Evolutionary conservation across 2,888 invertebrate species (phyloP).

Genomic region (Drosophila picticornis): DNA sequence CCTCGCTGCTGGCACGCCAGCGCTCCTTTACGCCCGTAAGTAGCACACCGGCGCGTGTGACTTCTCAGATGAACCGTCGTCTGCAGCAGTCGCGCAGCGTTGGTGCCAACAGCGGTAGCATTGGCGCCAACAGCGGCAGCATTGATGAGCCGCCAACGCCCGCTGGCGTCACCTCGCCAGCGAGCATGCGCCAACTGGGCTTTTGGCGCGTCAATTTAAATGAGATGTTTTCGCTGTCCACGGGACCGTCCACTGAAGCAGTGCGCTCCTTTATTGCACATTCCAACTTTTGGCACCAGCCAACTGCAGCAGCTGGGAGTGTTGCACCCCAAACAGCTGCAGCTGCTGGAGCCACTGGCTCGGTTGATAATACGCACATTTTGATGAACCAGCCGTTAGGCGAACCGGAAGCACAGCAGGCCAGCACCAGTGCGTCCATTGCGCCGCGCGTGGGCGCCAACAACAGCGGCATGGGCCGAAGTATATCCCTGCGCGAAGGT

Average conservation of each 20-base stretch:
- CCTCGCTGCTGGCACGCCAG: conserved; percentile 56
- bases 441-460: conserved; percentile 31
- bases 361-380: conserved; percentile 57
- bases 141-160: conserved; percentile 43
- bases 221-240: conserved; percentile 80
- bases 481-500: conserved; percentile 65
- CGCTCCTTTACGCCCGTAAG: conserved; percentile 63
- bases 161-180: conserved; percentile 22
- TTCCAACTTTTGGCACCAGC: conserved; percentile 74
- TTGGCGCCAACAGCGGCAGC: conserved; percentile 42
- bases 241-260: conserved; percentile 78
- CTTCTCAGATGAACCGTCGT: conserved; percentile 63
- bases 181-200: conserved; percentile 51
- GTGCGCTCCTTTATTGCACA: conserved; percentile 80
- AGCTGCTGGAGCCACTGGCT: background rate
- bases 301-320: conserved; percentile 44
- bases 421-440: conserved; percentile 28
- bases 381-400: conserved; percentile 36
- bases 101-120: conserved; percentile 36
- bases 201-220: conserved; percentile 83
- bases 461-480: conserved; percentile 58
- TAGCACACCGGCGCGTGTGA: conserved; percentile 50
- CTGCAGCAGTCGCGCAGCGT: conserved; percentile 57
- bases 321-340: conserved; percentile 16
- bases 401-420: conserved; percentile 12